Evolutionary conservation across 1,140 invertebrate species (phyloP), one percentile per base, ranked within the genome.

Genomic region (Caerostris extrusa): DNA sequence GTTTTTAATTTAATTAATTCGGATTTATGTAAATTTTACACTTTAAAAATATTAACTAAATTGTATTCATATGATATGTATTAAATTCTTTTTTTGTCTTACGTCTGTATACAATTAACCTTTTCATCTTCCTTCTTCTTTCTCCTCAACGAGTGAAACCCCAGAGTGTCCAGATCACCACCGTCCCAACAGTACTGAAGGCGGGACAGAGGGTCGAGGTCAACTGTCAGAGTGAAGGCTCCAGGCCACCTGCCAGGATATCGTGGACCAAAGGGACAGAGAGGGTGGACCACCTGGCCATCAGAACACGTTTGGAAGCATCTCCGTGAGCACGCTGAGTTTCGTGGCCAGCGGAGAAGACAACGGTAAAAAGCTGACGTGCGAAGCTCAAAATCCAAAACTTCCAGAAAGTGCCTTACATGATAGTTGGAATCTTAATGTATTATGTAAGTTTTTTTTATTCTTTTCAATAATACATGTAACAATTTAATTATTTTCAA

Each of bases 141-240:
- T 94, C 86, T 90, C 14, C 64, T 82, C 60, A 86, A 96, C 82
- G 96, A 98, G 98, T 98, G 96, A 97, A 97, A 87, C 98, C 98
- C 17, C 95, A 98, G 95, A 97, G 97, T 95, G 98, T 98, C 10
- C 97, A 97, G 95, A 98, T 98, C 94, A 96, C 97, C 82, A 98
- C 97, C 12, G 97, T 97, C 12, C 97, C 97, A 96, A 97, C 98
- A 95, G 97, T 98, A 0, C 96, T 98, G 92, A 98, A 98, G 67
- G 98, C 98, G 3, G 97, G 97, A 56, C 97, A 97, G 95, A 96
- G 97, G 95, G 98, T 98, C 96, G 98, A 98, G 95, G 97, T 98
- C 2, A 96, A 98, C 86, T 98, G 98, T 95, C 97, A 97, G 95
- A 98, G 98, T 95, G 90, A 94, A 69, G 94, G 94, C 8, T 94